These are phyloP conservation scores for Tipula vernalis DNA, from an alignment of 2,888 invertebrate genomes.

Conservation along the genomic window DNA sequence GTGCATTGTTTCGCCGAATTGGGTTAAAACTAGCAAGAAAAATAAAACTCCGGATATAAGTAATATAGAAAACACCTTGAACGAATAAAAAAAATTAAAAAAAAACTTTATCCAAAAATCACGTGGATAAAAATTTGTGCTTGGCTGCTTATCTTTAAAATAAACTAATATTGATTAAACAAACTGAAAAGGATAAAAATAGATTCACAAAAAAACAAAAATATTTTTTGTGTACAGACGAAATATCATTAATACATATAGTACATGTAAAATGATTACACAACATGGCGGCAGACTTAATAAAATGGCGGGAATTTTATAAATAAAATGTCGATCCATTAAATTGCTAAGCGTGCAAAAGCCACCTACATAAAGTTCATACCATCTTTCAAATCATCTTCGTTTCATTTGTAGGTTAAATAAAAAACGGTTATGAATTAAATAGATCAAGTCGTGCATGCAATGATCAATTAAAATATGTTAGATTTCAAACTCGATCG, in stretches of 20 bases:
- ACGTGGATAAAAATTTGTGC: background rate
- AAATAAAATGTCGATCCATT: background rate
- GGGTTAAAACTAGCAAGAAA: background rate
- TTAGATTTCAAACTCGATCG: background rate
- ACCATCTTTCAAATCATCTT: background rate
- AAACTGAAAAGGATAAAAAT: background rate
- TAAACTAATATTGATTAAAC: constrained; percentile 4
- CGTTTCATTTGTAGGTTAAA: background rate
- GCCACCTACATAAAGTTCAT: background rate
- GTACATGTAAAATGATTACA: background rate
- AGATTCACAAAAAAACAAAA: background rate
- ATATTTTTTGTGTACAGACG: background rate
- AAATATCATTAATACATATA: background rate
- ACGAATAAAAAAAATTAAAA: background rate
- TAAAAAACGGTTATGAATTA: background rate
- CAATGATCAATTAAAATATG: background rate
- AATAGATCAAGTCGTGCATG: background rate
- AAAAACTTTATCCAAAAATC: background rate
- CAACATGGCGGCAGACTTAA: background rate
- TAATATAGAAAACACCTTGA: background rate
- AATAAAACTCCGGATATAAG: background rate
- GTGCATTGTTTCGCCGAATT: background rate
- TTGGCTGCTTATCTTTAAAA: background rate
- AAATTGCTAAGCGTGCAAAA: background rate
- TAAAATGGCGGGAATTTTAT: background rate